Evolutionary conservation across 2,797 vertebrate species (phyloP).

Genomic region (Scyliorhinus canicula): DNA sequence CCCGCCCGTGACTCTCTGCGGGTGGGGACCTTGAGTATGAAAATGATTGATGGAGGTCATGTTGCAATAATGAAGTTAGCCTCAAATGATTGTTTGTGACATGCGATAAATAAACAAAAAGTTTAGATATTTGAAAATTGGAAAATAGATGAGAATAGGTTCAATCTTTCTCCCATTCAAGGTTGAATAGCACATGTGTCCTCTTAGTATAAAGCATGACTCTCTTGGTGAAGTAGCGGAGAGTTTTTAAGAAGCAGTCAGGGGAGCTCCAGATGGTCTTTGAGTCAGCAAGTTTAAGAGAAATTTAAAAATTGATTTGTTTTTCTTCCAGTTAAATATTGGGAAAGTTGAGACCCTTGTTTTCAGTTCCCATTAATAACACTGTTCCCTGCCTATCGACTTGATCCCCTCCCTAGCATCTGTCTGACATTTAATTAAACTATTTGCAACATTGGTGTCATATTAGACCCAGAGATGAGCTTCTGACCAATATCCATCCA

Average conservation of each 20-base stretch:
- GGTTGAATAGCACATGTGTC: not conserved
- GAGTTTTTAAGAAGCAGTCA: not conserved
- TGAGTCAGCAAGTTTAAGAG: not conserved
- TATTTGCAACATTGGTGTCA: no score
- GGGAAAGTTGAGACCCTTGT: no score
- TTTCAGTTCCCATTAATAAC: no score
- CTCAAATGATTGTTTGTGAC: not conserved
- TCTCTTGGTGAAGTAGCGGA: not conserved
- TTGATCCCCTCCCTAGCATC: no score
- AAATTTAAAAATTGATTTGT: not conserved
- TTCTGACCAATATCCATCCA: no score
- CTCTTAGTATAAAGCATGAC: not conserved
- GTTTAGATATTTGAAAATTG: not conserved
- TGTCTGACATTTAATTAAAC: no score
- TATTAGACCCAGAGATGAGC: no score
- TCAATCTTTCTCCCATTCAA: not conserved
- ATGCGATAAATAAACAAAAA: not conserved
- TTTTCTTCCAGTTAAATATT: no score
- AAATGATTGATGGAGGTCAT: no score
- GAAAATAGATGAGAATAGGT: not conserved
- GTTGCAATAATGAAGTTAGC: not conserved
- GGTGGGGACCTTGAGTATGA: no score
- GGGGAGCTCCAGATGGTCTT: not conserved
- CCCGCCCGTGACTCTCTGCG: no score
- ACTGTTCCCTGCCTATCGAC: no score